Evolutionary conservation across 2,113 vertebrate genomes (phyloP).

Genomic region (Balaeniceps rex): DNA sequence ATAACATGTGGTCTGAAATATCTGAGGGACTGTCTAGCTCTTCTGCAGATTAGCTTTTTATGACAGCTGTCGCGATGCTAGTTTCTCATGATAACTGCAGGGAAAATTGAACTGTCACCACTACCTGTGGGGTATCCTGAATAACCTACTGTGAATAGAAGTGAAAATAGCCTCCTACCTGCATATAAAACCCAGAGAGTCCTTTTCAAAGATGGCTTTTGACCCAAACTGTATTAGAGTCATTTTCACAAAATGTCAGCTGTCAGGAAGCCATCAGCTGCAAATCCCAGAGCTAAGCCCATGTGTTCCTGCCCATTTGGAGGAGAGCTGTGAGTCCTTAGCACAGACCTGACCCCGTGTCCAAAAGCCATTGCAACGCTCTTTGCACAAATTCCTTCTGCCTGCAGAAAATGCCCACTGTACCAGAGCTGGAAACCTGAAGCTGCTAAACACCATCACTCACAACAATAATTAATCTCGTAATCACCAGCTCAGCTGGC

Average conservation of each 20-base stretch:
- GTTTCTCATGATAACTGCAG: not conserved
- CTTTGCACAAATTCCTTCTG: not conserved
- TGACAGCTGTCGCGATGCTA: rapidly evolving
- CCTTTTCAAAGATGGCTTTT: not conserved
- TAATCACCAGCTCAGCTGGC: constrained; percentile 38
- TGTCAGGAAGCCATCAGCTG: not conserved
- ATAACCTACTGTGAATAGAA: not conserved
- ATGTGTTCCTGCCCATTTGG: not conserved
- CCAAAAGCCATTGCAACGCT: not conserved
- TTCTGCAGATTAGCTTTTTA: not conserved
- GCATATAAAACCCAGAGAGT: not conserved
- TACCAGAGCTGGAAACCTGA: not conserved
- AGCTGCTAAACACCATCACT: not conserved
- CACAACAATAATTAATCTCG: constrained; percentile 35
- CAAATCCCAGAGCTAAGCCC: not conserved
- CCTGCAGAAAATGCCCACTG: not conserved
- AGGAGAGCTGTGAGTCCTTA: not conserved
- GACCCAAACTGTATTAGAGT: not conserved
- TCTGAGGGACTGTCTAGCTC: not conserved
- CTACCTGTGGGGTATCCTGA: not conserved
- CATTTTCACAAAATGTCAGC: not conserved
- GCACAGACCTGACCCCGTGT: not conserved
- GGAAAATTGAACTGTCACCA: not conserved
- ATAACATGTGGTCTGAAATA: not conserved
- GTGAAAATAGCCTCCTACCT: not conserved